These are phyloP conservation scores for Helicoverpa zea DNA, from an alignment of 1,140 invertebrate species.

Conservation along the genomic window DNA sequence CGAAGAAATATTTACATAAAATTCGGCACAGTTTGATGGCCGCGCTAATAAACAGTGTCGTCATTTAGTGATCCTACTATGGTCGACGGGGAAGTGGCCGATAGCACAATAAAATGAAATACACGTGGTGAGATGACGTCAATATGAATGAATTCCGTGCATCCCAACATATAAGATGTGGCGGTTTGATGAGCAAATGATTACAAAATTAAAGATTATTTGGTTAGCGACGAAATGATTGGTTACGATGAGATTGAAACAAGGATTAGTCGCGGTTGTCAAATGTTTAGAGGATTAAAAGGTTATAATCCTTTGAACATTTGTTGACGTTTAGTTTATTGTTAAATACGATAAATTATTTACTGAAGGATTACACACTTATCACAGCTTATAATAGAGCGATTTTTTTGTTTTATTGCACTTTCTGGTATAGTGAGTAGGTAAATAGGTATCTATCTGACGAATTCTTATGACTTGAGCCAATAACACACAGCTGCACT, in stretches of 20 bases:
- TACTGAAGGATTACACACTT: constrained; percentile 19
- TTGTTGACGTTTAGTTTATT: neutral
- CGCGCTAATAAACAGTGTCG: neutral
- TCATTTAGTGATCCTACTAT: constrained; percentile 25
- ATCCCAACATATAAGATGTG: neutral
- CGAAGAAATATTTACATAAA: neutral
- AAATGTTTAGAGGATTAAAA: neutral
- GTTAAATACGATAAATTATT: neutral
- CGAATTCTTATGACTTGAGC: constrained; percentile 21
- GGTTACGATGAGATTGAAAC: neutral
- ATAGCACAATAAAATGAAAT: constrained; percentile 34
- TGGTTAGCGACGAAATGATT: no score
- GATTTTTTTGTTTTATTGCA: neutral
- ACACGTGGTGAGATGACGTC: constrained; percentile 39
- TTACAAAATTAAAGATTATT: neutral
- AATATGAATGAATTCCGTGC: constrained; percentile 25
- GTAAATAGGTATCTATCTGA: neutral
- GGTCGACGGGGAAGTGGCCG: constrained; percentile 40
- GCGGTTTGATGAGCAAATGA: neutral
- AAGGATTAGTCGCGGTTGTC: neutral
- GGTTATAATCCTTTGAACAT: neutral
- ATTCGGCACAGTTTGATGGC: neutral
- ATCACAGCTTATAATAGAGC: neutral
- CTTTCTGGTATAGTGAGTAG: neutral
- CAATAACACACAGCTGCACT: constrained; percentile 4